phyloP scores from a whole-genome alignment of 2,113 vertebrate genomes.

The Bambusicola thoracicus region DNA sequence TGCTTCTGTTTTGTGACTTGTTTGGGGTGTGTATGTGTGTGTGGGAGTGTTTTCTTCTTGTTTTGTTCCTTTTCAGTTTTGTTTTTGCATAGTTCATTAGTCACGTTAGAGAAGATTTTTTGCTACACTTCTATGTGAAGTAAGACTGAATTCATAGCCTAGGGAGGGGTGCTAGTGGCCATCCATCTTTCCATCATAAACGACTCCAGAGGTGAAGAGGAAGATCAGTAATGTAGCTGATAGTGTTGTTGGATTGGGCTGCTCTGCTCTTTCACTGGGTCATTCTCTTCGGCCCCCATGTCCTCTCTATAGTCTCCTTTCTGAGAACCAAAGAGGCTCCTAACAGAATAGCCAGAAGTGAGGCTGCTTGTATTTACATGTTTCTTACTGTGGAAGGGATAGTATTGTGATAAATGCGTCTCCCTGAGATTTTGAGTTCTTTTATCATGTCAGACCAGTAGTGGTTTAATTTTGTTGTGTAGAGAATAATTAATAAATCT shows the following conservation, averaged over 20 bases:
- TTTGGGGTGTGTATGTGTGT: neutral
- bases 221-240: fast-evolving
- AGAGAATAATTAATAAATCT: neutral
- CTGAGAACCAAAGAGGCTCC: neutral
- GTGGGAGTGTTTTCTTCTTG: neutral
- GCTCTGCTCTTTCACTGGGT: neutral
- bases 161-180: neutral
- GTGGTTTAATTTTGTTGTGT: neutral
- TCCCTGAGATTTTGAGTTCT: neutral
- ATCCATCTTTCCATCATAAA: neutral
- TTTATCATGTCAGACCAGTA: neutral
- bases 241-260: neutral
- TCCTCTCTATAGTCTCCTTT: neutral
- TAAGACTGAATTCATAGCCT: neutral
- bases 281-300: fast-evolving
- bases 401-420: neutral
- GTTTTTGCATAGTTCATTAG: neutral
- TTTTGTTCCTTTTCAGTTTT: neutral
- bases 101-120: neutral
- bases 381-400: neutral
- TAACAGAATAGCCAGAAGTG: neutral
- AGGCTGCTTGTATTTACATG: neutral
- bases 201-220: neutral
- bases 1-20: neutral
- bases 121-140: neutral